Percentiles rank a stretch among this genome's conserved stretches.
Evolutionary conservation across 1,140 invertebrate species (phyloP).

Genomic region (Sesamia nonagrioides): DNA sequence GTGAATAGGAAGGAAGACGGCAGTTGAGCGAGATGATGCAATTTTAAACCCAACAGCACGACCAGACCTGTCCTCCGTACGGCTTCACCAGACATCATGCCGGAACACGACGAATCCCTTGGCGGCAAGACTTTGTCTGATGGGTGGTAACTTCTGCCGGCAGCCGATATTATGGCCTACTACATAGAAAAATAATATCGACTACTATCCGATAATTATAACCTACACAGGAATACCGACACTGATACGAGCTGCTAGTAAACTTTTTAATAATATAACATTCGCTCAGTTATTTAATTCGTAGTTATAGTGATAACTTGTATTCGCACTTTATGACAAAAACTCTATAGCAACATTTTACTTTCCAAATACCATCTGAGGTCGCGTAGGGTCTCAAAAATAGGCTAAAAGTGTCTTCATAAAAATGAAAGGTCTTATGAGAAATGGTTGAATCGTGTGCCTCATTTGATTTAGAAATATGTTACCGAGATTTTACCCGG

Average conservation of each 20-base stretch:
- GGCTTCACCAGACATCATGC: no score
- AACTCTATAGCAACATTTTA: conserved; percentile 14
- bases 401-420: conserved; percentile 28
- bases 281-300: neutral
- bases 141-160: no score
- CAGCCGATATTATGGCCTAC: no score
- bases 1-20: no score
- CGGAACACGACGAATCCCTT: no score
- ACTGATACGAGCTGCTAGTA: neutral
- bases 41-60: no score
- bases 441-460: conserved; percentile 22
- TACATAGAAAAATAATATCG: no score
- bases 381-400: conserved; percentile 3
- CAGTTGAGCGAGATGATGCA: no score
- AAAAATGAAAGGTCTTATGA: conserved; percentile 23
- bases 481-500: conserved; percentile 7
- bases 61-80: no score
- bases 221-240: neutral
- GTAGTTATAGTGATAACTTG: neutral
- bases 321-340: neutral
- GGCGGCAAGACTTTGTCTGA: no score
- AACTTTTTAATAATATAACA: neutral
- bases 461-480: conserved; percentile 24
- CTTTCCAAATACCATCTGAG: neutral
- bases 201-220: no score